Conservation (phyloP, 92 coral and sea anemone genomes). For the Hydrozoanthus gracilis region DNA sequence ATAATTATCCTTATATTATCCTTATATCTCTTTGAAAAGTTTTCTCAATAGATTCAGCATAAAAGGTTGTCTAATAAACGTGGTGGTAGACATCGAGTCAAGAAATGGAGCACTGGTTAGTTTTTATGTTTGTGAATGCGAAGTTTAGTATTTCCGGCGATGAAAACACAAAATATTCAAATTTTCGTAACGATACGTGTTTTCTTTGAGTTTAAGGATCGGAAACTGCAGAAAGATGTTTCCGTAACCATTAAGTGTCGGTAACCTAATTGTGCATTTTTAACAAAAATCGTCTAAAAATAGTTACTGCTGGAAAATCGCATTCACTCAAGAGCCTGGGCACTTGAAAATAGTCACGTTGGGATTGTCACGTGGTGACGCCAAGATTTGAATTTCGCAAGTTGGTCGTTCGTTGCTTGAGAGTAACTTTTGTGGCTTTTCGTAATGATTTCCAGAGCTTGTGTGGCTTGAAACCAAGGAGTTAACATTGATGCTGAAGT, state of each 20-base stretch:
- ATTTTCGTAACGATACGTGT: background rate
- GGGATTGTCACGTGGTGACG: slow-evolving; percentile 15
- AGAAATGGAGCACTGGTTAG: too few relatives aligned
- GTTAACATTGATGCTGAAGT: slow-evolving; percentile 9
- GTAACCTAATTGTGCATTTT: too few relatives aligned
- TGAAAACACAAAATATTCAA: background rate
- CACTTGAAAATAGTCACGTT: slow-evolving; percentile 10
- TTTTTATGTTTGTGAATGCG: too few relatives aligned
- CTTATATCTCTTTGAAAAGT: background rate
- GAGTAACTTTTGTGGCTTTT: slow-evolving; percentile 24
- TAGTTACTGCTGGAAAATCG: slow-evolving; percentile 18
- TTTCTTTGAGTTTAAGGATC: background rate
- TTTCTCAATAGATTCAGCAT: background rate
- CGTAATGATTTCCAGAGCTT: slow-evolving; percentile 29
- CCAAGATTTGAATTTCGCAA: background rate
- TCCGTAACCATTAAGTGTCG: too few relatives aligned
- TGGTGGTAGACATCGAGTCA: background rate
- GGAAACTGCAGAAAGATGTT: background rate
- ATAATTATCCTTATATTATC: background rate
- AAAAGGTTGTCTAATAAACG: background rate
- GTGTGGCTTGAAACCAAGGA: slow-evolving; percentile 19
- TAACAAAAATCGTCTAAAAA: too few relatives aligned
- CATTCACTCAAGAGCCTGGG: slow-evolving; percentile 26
- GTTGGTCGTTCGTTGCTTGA: background rate
- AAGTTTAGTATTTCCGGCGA: too few relatives aligned